Evolutionary conservation across 2,113 vertebrate genomes (phyloP).

Genomic region (Chinchilla lanigera): DNA sequence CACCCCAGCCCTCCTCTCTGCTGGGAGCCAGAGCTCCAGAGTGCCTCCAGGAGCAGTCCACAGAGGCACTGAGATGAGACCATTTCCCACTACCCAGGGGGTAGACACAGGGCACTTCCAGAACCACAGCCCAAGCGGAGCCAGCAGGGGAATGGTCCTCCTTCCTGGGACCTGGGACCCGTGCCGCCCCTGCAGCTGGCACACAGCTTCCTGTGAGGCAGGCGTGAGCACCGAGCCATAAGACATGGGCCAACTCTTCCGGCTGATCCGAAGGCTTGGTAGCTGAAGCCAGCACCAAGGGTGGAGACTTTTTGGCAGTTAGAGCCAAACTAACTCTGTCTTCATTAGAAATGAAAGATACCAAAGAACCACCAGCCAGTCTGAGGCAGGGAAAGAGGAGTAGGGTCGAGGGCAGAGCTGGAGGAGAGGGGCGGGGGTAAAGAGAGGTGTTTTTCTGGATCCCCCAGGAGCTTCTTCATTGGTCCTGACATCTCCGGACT

Average conservation of each 20-base stretch:
- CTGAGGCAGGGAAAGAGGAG: neutral
- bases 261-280: too few species aligned
- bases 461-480: neutral
- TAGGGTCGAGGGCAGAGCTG: neutral
- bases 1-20: neutral
- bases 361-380: neutral
- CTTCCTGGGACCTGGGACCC: neutral
- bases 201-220: neutral
- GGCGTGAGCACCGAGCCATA: too few species aligned
- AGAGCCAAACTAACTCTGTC: neutral
- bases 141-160: neutral
- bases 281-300: neutral
- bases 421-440: neutral
- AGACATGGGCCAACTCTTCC: neutral
- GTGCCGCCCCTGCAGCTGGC: accelerated
- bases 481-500: neutral
- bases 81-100: neutral
- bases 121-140: neutral
- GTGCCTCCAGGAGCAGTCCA: neutral
- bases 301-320: neutral
- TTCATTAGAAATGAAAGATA: neutral
- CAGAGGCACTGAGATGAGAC: neutral
- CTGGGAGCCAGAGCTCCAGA: neutral
- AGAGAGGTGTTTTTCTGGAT: neutral
- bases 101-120: neutral